Base-by-base conservation (phyloP, 2,113 vertebrate species). In the Macrotus californicus region DNA sequence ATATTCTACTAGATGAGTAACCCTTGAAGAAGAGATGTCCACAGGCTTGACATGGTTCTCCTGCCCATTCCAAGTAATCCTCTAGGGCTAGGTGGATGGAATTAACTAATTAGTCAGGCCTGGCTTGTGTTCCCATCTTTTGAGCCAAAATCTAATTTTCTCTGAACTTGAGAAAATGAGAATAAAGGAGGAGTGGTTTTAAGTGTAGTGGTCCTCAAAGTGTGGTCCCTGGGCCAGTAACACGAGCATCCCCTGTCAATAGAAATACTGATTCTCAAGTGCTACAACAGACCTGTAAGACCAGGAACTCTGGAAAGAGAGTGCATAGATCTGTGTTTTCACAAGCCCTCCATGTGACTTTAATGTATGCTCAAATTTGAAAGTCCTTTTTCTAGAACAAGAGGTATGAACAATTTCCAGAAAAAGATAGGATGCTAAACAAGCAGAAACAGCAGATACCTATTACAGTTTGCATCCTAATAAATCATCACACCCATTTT, bases 331-430 rank as follows among this genome's bases (percentile, higher is more conserved):
- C 73, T 86, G 24, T 72, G 14, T 76, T 93, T 96, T 70, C 91
- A 83, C 14, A 91, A 52, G 36, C 18, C 31, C 2, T 43, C 48
- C 7, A 46, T 19, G 50, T 56, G 59, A 89, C 43, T 89, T 56
- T 64, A 34, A 80, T 46, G n/a, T 52, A n/a, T n/a, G 24, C 34
- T 94, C 43, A 72, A 94, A 48, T 94, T 93, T 73, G 54, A 86
- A 36, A 93, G 69, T 36, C 52, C 41, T n/a, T 41, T 2, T 69
- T 89, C 31, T 69, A 75, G 90, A 91, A 36, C 16, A 70, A 83
- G 52, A 86, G 8, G 11, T 26, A 36, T 29, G 41, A 69, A 61
- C 4, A 34, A 11, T 92, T 77, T 94, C 46, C 56, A 81, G 70
- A 85, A 77, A 89, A 85, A 48, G 11, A 61, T n/a, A 86, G 41